Evolutionary conservation across 2,888 invertebrate genomes (phyloP).

Genomic region (Cyclophora punctaria): DNA sequence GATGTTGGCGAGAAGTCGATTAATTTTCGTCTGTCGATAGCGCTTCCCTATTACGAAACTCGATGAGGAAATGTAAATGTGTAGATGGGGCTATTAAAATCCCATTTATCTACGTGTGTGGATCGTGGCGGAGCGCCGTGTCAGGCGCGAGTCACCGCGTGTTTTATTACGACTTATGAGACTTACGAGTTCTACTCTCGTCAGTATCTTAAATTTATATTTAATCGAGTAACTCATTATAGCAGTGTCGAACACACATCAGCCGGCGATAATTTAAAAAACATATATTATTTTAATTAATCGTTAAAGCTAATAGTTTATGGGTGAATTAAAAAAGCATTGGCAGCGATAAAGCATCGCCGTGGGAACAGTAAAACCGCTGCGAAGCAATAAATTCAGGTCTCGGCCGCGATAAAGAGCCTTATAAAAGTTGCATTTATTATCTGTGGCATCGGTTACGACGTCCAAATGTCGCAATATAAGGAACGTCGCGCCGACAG

Average conservation of each 20-base stretch:
- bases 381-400: conserved; percentile 45
- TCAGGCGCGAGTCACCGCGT: conserved; percentile 30
- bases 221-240: conserved; percentile 11
- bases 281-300: conserved; percentile 36
- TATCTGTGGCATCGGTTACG: conserved; percentile 41
- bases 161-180: conserved; percentile 25
- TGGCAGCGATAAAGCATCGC: conserved; percentile 38
- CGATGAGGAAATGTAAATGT: conserved; percentile 21
- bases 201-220: conserved; percentile 20
- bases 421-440: conserved; percentile 58
- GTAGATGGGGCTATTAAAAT: conserved; percentile 28
- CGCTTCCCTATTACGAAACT: conserved; percentile 17
- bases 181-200: conserved; percentile 4
- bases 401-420: conserved; percentile 44
- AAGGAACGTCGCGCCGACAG: conserved; percentile 32
- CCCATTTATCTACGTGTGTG: conserved; percentile 24
- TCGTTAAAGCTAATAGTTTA: conserved; percentile 43
- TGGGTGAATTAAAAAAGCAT: conserved; percentile 42
- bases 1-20: conserved; percentile 22
- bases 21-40: conserved; percentile 17
- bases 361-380: conserved; percentile 50
- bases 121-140: conserved; percentile 15
- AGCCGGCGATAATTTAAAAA: conserved; percentile 10
- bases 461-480: conserved; percentile 37
- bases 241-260: conserved; percentile 10